phyloP scores from a whole-genome alignment of 2,113 vertebrate genomes.

The Apodemus speciosus region DNA sequence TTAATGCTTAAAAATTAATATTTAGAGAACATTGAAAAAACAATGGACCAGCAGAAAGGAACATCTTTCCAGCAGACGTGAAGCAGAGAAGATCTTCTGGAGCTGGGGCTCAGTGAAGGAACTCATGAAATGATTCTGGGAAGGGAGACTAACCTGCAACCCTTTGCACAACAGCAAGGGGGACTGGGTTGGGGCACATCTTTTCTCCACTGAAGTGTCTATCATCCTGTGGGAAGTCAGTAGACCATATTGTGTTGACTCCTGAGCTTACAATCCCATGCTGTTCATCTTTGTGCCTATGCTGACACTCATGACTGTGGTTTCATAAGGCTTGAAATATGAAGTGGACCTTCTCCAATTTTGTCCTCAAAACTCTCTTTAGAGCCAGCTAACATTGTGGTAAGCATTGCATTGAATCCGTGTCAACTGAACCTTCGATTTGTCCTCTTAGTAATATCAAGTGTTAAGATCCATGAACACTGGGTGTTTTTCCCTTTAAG shows the following conservation, averaged over 20 bases:
- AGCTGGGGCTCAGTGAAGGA: not conserved
- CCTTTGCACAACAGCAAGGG: not conserved
- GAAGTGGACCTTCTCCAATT: not conserved
- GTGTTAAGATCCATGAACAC: not conserved
- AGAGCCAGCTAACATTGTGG: not conserved
- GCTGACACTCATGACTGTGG: not conserved
- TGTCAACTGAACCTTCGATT: not conserved
- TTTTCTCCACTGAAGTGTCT: not conserved
- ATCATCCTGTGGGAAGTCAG: not conserved
- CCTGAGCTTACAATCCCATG: not conserved
- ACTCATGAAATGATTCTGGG: not conserved
- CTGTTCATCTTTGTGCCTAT: not conserved
- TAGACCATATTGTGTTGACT: not conserved
- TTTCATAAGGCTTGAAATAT: not conserved
- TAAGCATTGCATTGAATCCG: not conserved
- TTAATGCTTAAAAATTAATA: not conserved
- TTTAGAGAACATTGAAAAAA: not conserved
- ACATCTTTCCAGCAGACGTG: not conserved
- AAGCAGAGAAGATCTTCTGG: not conserved
- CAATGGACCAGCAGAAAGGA: not conserved
- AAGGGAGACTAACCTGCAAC: not conserved
- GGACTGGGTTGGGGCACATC: not conserved
- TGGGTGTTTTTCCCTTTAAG: conserved; percentile 1
- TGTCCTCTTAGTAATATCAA: not conserved
- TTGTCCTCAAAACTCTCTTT: conserved; percentile 10